Base-by-base conservation (phyloP, 2,113 vertebrate genomes). In the Chrysemys picta region DNA sequence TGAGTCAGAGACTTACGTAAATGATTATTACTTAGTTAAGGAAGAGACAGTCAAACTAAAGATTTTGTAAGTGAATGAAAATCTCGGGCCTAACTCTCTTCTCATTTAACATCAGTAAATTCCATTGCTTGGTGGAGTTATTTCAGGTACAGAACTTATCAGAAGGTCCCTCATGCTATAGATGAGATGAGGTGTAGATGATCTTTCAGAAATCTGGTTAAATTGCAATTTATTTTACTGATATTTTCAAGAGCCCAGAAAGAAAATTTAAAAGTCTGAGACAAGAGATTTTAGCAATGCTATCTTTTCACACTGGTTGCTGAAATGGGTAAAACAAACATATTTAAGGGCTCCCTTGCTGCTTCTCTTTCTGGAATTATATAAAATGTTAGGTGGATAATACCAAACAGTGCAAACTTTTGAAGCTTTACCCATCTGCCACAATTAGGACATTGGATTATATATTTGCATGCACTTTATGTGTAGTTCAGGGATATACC, bases 11-110 rank as follows among this genome's bases (percentile, higher is more conserved):
- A 89, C 25, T 93, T 19, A 50, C 88, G 22, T 93, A 84, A 89
- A 85, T 94, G 0, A 56, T 57, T 87, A 13, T 54, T 88, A 3
- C 16, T 4, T 93, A 45, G 54, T 90, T 76, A 83, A 94, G 90
- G 45, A 90, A 93, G 52, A 93, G 84, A 54, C 17, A 45, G 35
- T 94, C 79, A 94, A 92, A 95, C 7, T 19, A 75, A 83, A 89
- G 72, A 25, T 94, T 72, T 31, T 75, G 50, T 80, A 94, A 65
- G 9, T 6, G 54, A 86, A 69, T 31, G 22, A 6, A 91, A 93
- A 90, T 76, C 50, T 5, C 59, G 57, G 57, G 2, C 52, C 22
- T 82, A 35, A 87, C 9, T 93, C 56, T 90, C 8, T 84, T 87
- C 76, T 82, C 22, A 38, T 91, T 69, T 53, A 75, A 59, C 31